Evolutionary conservation across 2,888 invertebrate genomes (phyloP).

Genomic region (Acleris literana): DNA sequence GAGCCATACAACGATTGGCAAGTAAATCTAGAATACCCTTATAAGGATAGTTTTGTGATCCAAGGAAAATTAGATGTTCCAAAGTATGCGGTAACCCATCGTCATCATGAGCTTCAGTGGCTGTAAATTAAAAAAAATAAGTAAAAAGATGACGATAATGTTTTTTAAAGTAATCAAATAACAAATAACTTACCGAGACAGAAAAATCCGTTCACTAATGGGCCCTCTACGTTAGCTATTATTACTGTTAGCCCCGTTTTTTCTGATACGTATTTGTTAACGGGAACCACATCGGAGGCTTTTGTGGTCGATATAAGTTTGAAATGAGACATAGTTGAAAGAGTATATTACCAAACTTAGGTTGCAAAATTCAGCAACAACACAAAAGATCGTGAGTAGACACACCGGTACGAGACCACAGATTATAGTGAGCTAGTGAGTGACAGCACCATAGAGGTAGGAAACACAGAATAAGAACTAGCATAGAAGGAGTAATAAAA

Average conservation of each 20-base stretch:
- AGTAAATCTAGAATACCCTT: slow-evolving; percentile 94
- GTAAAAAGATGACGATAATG: not conserved
- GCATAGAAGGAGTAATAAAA: too few relatives aligned
- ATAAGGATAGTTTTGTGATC: slow-evolving; percentile 94
- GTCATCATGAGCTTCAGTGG: slow-evolving; percentile 95
- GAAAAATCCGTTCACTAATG: slow-evolving; percentile 94
- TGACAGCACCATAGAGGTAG: too few relatives aligned
- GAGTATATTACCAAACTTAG: not conserved
- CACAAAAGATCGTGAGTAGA: slow-evolving; percentile 1
- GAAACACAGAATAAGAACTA: too few relatives aligned
- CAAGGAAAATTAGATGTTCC: slow-evolving; percentile 95
- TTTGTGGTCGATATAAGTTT: slow-evolving; percentile 84
- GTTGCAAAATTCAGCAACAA: slow-evolving; percentile 7
- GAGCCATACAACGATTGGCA: slow-evolving; percentile 94
- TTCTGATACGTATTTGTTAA: slow-evolving; percentile 90
- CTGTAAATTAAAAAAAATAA: slow-evolving; percentile 70
- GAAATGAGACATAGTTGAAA: slow-evolving; percentile 66
- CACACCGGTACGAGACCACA: slow-evolving; percentile 3
- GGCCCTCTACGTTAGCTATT: slow-evolving; percentile 94
- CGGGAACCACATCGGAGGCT: slow-evolving; percentile 89
- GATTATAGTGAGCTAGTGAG: too few relatives aligned
- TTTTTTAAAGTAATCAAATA: slow-evolving; percentile 13
- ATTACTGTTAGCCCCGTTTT: slow-evolving; percentile 92
- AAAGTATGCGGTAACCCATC: slow-evolving; percentile 96
- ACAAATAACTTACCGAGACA: slow-evolving; percentile 87